Base-by-base conservation (phyloP, 1,140 invertebrate genomes). In the Coenobita brevimanus region DNA sequence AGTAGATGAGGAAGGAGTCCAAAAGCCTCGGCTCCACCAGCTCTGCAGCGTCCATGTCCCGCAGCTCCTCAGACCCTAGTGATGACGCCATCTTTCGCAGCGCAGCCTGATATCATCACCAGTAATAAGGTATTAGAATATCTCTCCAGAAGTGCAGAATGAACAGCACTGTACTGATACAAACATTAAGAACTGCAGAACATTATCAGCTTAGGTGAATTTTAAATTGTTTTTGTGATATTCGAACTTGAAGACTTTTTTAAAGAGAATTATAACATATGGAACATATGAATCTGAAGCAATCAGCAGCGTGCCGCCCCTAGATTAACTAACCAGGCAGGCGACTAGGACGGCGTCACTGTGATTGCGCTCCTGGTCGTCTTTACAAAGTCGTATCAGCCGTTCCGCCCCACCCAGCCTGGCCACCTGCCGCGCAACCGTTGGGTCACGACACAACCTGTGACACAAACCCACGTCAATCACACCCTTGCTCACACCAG, bases 331-430 rank as follows among this genome's bases (percentile, higher is more conserved):
- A 94, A 97, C 94, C 94, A 97, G 93, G 93, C 96, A 94, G 91
- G 95, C 94, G 90, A 96, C 93, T 84, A 97, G 92, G 87, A 95
- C 94, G 92, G 94, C 95, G 94, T 96, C 95, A 94, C 95, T 94
- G 93, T 95, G 93, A 94, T 95, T 95, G 93, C 94, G 93, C 93
- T 94, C 94, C 92, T 94, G 92, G 89, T 95, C 94, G 91, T 96
- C 94, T 91, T 95, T 93, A 91, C 95, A 96, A 43, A 97, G 92
- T 84, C 94, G 92, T 80, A 96, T 94, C 90, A 98, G 94, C 92
- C 96, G 95, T 69, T 95, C 94, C 62, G 97, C 94, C 24, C 96
- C 97, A 82, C 96, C 95, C 13, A 96, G 93, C 82, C 96, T 94
- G 1, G 97, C 94, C 24, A 98, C 95, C 91, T 96, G 95, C 62